Evolutionary conservation across 2,888 invertebrate species (phyloP).

Genomic region (Caenorhabditis sp.): DNA sequence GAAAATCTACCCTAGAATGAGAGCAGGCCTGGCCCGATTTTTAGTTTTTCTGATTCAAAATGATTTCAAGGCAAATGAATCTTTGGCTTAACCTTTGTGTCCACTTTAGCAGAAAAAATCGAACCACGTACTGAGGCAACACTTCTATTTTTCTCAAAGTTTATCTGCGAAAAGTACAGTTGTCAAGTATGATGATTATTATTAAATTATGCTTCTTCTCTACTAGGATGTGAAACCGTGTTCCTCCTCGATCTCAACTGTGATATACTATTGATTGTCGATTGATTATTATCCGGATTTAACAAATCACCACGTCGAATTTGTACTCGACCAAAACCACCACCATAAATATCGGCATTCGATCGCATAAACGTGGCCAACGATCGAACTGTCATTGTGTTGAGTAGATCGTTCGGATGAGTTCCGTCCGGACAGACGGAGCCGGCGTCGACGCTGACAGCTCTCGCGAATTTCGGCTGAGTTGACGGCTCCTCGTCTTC

Average conservation of each 20-base stretch:
- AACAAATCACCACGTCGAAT: slow-evolving; percentile 37
- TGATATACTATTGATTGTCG: slow-evolving; percentile 27
- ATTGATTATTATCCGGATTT: slow-evolving; percentile 21
- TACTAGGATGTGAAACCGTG: background rate
- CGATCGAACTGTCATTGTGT: slow-evolving; percentile 56
- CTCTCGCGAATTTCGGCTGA: slow-evolving; percentile 16
- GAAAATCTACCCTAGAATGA: too few species aligned
- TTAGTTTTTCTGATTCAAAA: too few species aligned
- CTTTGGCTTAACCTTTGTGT: too few species aligned
- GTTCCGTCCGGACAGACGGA: slow-evolving; percentile 20
- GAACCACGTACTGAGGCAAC: too few species aligned
- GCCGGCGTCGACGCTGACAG: slow-evolving; percentile 23
- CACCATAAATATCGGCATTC: slow-evolving; percentile 54
- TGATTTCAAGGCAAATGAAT: too few species aligned
- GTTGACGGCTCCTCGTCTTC: slow-evolving; percentile 8
- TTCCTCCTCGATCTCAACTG: slow-evolving; percentile 11
- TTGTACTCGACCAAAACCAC: slow-evolving; percentile 52
- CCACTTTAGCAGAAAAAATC: too few species aligned
- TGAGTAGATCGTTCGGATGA: slow-evolving; percentile 47
- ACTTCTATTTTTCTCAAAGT: too few species aligned
- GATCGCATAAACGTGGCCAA: slow-evolving; percentile 57
- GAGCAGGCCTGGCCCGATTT: too few species aligned
- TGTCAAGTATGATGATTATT: background rate
- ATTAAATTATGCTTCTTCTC: background rate
- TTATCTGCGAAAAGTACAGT: too few species aligned